Evolutionary conservation across 2,113 vertebrate genomes (phyloP), one percentile per base, ranked within the genome.

Genomic region (Leptobrachium ailaonicum): DNA sequence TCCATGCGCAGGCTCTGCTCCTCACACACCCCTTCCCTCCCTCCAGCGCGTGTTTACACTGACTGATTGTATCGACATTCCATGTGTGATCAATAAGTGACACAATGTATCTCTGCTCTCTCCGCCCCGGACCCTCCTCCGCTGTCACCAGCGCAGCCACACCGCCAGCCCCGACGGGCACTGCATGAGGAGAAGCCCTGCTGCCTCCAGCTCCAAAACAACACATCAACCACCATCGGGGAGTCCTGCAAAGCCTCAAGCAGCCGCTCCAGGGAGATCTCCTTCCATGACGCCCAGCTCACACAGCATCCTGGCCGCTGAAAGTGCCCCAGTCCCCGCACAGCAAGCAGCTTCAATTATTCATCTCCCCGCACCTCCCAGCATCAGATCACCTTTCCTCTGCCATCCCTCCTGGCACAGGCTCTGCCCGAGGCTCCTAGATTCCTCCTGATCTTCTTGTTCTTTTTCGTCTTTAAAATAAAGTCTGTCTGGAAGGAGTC

Each of bases 21-120:
- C 67, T 11, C 67, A 69, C 71, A 60, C 71, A 42, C 53, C 53
- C 71, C 53, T 73, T 42, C 4, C 11, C 71, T 58, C 7, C 11
- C 70, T 54, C 83, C 75, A 76, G 84, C 85, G 86, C 53, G 82
- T 69, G 75, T 86, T 66, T 78, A 87, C 90, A 88, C 88, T 84
- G 86, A 87, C 83, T 85, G 88, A 85, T 80, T 81, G 87, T 85
- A 75, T 84, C 56, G 87, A 85, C 84, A 82, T 83, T 82, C 82
- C 76, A 58, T 4, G 75, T 74, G 44, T 47, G 73, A 84, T 84
- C 87, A 78, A 71, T 86, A 68, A 82, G 84, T 84, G 82, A 86
- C 88, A 66, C 75, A 68, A 83, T 82, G 79, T 83, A 32, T 32
- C 20, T 32, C 84, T 86, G 85, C 83, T 84, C 60, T 83, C 20